Conservation (phyloP, 2,888 invertebrate species). For the Noctua janthe region DNA sequence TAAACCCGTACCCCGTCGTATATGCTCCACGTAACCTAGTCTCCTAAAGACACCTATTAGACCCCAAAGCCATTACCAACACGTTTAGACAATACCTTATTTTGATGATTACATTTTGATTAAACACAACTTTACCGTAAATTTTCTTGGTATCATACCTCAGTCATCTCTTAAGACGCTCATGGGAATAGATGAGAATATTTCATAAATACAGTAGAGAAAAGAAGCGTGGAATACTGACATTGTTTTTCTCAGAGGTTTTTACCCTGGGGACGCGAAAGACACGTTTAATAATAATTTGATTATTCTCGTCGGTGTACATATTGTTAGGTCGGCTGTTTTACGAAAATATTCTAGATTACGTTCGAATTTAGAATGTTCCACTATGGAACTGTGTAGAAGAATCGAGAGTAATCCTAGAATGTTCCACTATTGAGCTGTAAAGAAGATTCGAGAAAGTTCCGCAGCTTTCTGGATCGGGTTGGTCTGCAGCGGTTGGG, state of each 20-base stretch:
- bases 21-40: not conserved
- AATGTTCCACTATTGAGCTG: not conserved
- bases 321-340: not conserved
- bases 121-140: conserved; percentile 28
- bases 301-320: conserved; percentile 38
- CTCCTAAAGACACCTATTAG: conserved; percentile 2
- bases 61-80: conserved; percentile 12
- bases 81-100: conserved; percentile 18
- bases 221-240: conserved; percentile 29
- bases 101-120: conserved; percentile 32
- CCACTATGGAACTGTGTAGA: not conserved
- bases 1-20: not conserved
- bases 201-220: conserved; percentile 34
- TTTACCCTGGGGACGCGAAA: conserved; percentile 21
- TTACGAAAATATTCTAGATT: not conserved
- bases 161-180: conserved; percentile 41
- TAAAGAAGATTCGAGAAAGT: not conserved
- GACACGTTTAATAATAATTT: conserved; percentile 52
- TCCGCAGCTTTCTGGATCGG: not conserved
- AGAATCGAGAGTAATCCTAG: not conserved
- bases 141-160: conserved; percentile 7
- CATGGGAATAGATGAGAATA: conserved; percentile 37
- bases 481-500: not conserved
- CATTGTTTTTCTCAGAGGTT: conserved; percentile 30
- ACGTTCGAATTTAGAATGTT: not conserved